Evolutionary conservation across 2,797 vertebrate genomes (phyloP), one percentile per base, ranked within the genome.

Genomic region (Decapterus maruadsi): DNA sequence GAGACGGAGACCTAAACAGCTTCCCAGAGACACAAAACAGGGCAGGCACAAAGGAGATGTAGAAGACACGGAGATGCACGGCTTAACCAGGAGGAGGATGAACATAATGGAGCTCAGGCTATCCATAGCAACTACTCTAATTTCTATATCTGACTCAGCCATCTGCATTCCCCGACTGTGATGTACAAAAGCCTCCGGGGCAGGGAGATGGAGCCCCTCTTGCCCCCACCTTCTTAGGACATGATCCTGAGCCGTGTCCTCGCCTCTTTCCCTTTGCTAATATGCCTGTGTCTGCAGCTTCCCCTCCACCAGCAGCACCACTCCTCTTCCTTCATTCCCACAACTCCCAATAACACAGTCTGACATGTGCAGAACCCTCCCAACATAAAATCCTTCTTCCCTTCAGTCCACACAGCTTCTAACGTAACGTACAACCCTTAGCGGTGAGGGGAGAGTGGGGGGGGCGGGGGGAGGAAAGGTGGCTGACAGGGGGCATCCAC

Each of bases 401-500:
- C 63, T 22, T 68, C 72, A 68, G 65, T 74, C 58, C 61, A 42
- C 60, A 59, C 69, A 51, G 51, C 68, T 60, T 64, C 26, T 26
- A 26, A 26, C 26, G 26, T 26, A 34, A 58, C 43, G 67, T 79
- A 48, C 16, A 58, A 70, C 68, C 14, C 56, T 73, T 51, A 22
- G 14, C 8, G 66, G 16, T 72, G 85, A 77, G 53, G 59, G 60
- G 71, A 80, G 63, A 26, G 26, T 26, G 26, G 26, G 26, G 26
- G 1, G 26, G 26, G 26, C 3, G 26, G n/a, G 34, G 77, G 82
- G 82, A 89, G 88, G 88, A 83, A 82, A 84, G 83, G 83, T 29
- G 69, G 71, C 80, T 81, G 86, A 88, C 87, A 80, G 86, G 76
- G 82, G 82, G 80, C 78, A 72, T 83, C 83, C 88, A 68, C 69